Base-by-base conservation (phyloP, 2,888 invertebrate species). In the Archaeoteleia sp. region DNA sequence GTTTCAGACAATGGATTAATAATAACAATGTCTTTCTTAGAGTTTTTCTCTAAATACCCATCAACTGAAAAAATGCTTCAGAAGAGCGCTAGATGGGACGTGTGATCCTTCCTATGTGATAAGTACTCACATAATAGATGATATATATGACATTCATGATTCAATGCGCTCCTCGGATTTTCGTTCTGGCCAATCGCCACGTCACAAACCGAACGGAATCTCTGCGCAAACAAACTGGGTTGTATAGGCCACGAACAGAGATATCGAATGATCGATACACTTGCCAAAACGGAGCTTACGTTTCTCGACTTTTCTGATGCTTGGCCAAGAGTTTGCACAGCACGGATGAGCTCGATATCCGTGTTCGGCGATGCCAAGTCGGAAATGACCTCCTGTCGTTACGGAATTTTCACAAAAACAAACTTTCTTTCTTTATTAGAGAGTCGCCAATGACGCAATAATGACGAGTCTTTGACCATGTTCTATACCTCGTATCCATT, bases 181-280 rank as follows among this genome's bases (percentile, higher is more conserved):
- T 63, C 46, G 42, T 48, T 55, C 77, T 82, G 82, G 81, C 82
- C 70, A 43, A n/a, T 73, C 71, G 80, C 81, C 81, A 80, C 76
- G 66, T 74, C 61, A 29, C 65, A 57, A 55, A 46, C 57, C 62
- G 62, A 72, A 72, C 62, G 73, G 69, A 76, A 76, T 73, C 73
- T 72, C 69, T 67, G 72, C 68, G 73, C 74, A 75, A 81, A 79
- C 78, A 80, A 76, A 74, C 74, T 57, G 58, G 48, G 57, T 68
- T 62, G 55, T 67, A 67, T 67, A 73, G 71, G 74, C 67, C 53
- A 71, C 66, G 72, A 67, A 69, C 66, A 63, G 66, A 71, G 76
- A 75, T 77, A 78, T 76, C 67, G 75, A 75, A 73, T 81, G 81
- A 81, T 81, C 78, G 81, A 81, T 81, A 77, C 74, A 81, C 76